Evolutionary conservation across 2,888 invertebrate species (phyloP).

Genomic region (Steinernema scapterisci): DNA sequence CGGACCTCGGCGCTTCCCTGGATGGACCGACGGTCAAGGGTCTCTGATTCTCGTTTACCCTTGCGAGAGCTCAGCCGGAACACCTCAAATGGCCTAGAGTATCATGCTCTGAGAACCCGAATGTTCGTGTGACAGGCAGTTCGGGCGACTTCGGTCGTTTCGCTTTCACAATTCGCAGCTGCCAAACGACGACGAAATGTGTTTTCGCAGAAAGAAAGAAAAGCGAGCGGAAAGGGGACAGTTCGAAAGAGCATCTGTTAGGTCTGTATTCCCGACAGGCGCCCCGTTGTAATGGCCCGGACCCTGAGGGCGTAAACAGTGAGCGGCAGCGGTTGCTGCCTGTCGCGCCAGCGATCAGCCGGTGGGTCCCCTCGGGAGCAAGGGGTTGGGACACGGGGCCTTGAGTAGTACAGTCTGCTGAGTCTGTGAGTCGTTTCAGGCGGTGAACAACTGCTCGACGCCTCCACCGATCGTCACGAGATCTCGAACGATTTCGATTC

Average conservation of each 20-base stretch:
- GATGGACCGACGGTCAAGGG: neutral
- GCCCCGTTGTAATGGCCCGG: constrained; percentile 25
- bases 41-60: neutral
- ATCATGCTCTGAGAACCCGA: neutral
- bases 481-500: constrained; percentile 26
- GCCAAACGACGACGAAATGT: constrained; percentile 28
- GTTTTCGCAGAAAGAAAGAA: constrained; percentile 25
- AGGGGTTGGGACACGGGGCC: neutral
- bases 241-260: constrained; percentile 29
- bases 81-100: neutral
- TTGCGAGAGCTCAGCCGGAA: neutral
- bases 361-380: neutral
- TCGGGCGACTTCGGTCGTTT: constrained; percentile 23
- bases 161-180: constrained; percentile 22
- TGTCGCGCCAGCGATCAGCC: constrained; percentile 1
- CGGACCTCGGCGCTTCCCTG: neutral
- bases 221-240: constrained; percentile 25
- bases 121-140: too few relatives aligned
- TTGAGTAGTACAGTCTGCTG: constrained; percentile 22
- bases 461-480: constrained; percentile 32
- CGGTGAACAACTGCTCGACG: constrained; percentile 31
- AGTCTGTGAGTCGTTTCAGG: constrained; percentile 24
- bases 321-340: neutral
- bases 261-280: constrained; percentile 32
- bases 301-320: constrained; percentile 31